Percentiles rank a stretch among this genome's conserved stretches.
Conservation (phyloP, 2,113 vertebrate species). For the Ceuthmochares aereus region DNA sequence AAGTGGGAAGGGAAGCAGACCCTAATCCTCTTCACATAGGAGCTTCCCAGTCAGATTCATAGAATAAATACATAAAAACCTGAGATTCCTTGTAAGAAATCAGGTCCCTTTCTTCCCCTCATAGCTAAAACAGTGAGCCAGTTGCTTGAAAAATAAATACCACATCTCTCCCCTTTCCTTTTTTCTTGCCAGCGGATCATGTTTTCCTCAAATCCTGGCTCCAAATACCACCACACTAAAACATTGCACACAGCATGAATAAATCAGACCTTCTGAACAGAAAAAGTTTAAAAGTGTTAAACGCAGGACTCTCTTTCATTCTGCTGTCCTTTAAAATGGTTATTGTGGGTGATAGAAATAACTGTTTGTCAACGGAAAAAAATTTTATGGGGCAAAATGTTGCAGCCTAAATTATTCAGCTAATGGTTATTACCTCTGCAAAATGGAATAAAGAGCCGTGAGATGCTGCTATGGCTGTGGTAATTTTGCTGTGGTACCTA, state of each 20-base stretch:
- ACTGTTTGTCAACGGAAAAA: slow-evolving; percentile 30
- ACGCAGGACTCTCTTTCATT: background rate
- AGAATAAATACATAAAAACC: background rate
- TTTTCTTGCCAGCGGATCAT: background rate
- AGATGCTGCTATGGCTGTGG: background rate
- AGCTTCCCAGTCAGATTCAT: background rate
- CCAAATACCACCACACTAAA: background rate
- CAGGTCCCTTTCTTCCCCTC: background rate
- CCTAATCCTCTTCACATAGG: background rate
- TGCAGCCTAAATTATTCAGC: slow-evolving; percentile 52
- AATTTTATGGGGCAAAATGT: slow-evolving; percentile 1
- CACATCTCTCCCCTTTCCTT: background rate
- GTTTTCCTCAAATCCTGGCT: background rate
- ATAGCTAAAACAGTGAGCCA: background rate
- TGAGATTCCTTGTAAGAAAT: background rate
- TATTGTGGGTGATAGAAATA: slow-evolving; percentile 22
- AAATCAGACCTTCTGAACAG: background rate
- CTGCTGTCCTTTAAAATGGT: background rate
- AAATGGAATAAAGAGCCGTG: background rate
- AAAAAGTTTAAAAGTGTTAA: background rate
- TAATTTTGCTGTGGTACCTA: background rate
- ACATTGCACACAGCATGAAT: background rate
- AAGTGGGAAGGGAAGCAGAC: background rate
- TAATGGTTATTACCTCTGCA: slow-evolving; percentile 50
- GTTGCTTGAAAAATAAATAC: background rate